Base-by-base conservation (phyloP, 2,113 vertebrate species). In the Rynchops niger region DNA sequence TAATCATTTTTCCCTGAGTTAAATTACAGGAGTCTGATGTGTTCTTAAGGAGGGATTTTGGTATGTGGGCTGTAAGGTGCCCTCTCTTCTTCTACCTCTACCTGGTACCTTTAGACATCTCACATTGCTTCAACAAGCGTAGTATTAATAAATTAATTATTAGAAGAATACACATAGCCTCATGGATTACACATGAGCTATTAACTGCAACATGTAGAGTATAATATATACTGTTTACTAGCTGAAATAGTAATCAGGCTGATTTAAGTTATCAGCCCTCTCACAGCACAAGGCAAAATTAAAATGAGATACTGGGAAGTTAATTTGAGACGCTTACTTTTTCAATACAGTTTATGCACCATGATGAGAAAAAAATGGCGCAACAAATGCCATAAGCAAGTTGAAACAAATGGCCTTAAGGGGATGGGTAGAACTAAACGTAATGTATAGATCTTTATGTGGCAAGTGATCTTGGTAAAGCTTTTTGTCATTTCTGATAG, bases 101-200 rank as follows among this genome's bases (percentile, higher is more conserved):
- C 32, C 69, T 36, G 49, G 56, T 42, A 25, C 32, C 34, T 92
- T 95, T 86, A 55, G n/a, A 40, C 56, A 78, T 42, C 92, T 82
- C 30, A 34, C 82, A 19, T 17, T 74, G 49, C 12, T 58, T 47
- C 66, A 82, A 17, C 9, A 25, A 40, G 29, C 30, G 18, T 36
- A 62, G 15, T n/a, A 76, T 34, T 58, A 88, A 81, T 96, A 88
- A 91, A 96, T 93, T 86, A 89, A 93, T 97, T 83, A 91, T 88
- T 65, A 74, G 73, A 80, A 83, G 90, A 93, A 83, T 38, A 53
- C 29, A 40, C 30, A 62, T 23, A 72, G 53, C 74, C 72, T 72
- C 21, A 32, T 82, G 74, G 67, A 82, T 83, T 71, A 69, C 34
- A 66, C 36, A 85, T 5, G 17, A 86, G 77, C 56, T 65, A 66